Evolutionary conservation across 2,888 invertebrate genomes (phyloP), one percentile per base, ranked within the genome.

Genomic region (Caenorhabditis sinica): DNA sequence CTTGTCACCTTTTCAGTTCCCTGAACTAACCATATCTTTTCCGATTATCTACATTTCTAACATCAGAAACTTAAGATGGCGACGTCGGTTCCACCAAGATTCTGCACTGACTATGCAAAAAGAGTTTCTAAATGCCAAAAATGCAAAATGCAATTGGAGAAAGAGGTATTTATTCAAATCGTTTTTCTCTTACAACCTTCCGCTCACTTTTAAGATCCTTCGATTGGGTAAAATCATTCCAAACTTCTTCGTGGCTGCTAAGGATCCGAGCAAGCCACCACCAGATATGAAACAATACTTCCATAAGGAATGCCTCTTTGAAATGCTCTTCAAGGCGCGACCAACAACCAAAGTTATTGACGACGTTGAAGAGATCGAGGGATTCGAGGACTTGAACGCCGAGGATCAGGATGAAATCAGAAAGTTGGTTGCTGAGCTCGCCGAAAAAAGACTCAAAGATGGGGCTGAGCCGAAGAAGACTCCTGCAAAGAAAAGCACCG

Each of bases 41-140:
- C 23, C 17, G 23, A 45, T 20, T 20, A 11, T 28, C n/a, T 6
- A 25, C 8, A 15, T 36, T 17, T 13, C 28, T 56, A 56, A 56
- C 56, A 28, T 33, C n/a, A 23, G 17, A 17, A 17, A 15, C n/a
- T 77, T 77, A 61, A 83, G 83, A 83, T 83, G 83, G 65, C 80
- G n/a, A 53, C 66, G 17, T 43, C 72, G 28, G 76, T 93, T 5
- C 92, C 93, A 28, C 93, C 93, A 73, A 91, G 92, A 82, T 94
- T 93, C 93, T 95, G 94, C 75, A 95, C 95, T 13, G 97, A 97
- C 89, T 95, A 95, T 85, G 96, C 96, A 0, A 96, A 96, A 93
- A 94, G 95, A 15, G 96, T 96, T 68, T 96, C 97, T 0, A 95
- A 95, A 17, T 97, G 97, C 92, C 96, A 96, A 93, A 96, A 95